Percentiles rank a stretch among this genome's conserved stretches.
phyloP scores from a whole-genome alignment of 2,113 vertebrate species.

The Lagopus leucura region DNA sequence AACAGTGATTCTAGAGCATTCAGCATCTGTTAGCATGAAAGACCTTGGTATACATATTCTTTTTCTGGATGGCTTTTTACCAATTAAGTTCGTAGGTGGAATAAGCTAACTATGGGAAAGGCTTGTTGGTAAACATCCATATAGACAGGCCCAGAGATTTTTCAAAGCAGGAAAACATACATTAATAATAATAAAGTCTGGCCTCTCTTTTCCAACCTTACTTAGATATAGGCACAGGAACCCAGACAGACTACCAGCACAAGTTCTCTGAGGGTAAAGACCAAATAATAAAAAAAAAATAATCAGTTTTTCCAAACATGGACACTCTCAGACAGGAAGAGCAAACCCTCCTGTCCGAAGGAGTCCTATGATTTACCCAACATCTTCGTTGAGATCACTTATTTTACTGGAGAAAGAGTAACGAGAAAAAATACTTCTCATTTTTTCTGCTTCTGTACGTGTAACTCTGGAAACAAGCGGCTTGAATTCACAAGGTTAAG shows the following conservation, averaged over 20 bases:
- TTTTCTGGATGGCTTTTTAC: constrained; percentile 5
- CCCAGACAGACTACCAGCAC: background rate
- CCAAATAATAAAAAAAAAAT: constrained; percentile 20
- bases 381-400: background rate
- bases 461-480: constrained; percentile 4
- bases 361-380: background rate
- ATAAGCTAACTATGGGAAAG: constrained; percentile 26
- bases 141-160: background rate
- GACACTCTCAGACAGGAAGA: background rate
- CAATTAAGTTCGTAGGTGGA: constrained; percentile 23
- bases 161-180: too few species aligned
- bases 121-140: constrained; percentile 41
- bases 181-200: background rate
- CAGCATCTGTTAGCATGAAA: background rate
- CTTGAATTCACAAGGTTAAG: constrained; percentile 52
- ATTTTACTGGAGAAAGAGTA: background rate
- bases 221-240: background rate
- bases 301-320: background rate
- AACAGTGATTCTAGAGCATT: background rate
- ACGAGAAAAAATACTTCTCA: background rate
- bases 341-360: constrained; percentile 16
- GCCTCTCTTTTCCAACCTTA: background rate
- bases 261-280: background rate
- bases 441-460: background rate
- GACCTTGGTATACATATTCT: background rate